Base-by-base conservation (phyloP, 2,797 vertebrate genomes). In the Schizothorax lantsangensis region DNA sequence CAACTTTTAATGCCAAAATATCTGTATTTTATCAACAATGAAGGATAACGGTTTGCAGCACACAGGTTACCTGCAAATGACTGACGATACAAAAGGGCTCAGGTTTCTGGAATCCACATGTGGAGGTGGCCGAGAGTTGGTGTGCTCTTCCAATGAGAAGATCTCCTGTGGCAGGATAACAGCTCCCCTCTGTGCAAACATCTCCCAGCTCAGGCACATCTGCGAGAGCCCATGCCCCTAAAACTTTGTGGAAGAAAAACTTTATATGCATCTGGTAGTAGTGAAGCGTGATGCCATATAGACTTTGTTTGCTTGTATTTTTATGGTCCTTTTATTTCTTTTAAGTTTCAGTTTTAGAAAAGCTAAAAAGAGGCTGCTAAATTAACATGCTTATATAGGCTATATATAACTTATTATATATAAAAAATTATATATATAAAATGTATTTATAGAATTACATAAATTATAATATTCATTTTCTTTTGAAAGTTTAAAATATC, bases 51-150 rank as follows among this genome's bases (percentile, higher is more conserved):
- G 6, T 47, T 36, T 14, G 21, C 33, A 33, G 36, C 3, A 82
- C 3, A 26, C 49, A 62, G 45, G 12, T 69, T 95, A 98, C 98
- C 98, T 99, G 98, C 88, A 99, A 95, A 93, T 99, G 98, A 94
- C 98, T 99, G 92, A 99, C 98, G 38, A 99, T 99, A 90, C 98
- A 99, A 92, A 98, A 99, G 0, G 97, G 97, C 83, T 98, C 96
- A 0, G 97, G 97, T 36, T 92, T 95, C 6, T 91, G 91, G 57
- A 95, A 86, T 47, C 98, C 98, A 54, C 98, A 99, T 52, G 98
- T 99, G 79, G 98, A 99, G 75, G 96, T 97, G 90, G 97, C 95
- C 0, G 92, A 95, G 5, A 99, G 95, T 77, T 96, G 97, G 83
- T 96, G 92, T 2, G 97, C 94, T 82, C 98, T 94, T 69, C 98